These are phyloP conservation scores for Halichoeres trimaculatus DNA, from an alignment of 2,113 vertebrate species.

Conservation along the genomic window DNA sequence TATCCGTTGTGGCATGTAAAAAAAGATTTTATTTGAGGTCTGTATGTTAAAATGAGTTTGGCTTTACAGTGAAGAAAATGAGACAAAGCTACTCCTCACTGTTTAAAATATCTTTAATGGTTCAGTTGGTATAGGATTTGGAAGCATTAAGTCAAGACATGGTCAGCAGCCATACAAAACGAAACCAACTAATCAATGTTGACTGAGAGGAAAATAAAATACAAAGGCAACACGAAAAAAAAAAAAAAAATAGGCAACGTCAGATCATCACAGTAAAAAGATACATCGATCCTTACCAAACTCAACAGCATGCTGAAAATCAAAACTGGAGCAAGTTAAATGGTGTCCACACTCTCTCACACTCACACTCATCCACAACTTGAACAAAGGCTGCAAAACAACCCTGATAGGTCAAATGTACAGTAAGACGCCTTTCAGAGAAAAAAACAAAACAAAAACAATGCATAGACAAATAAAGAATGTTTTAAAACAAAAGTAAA, in stretches of 20 bases:
- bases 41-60: not conserved
- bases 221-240: slow-evolving; percentile 53
- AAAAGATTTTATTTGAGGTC: not conserved
- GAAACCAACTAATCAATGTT: slow-evolving; percentile 68
- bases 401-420: slow-evolving; percentile 68
- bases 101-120: slow-evolving; percentile 84
- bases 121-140: slow-evolving; percentile 85
- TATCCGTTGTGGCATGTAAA: too few species aligned
- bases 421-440: slow-evolving; percentile 75
- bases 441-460: slow-evolving; percentile 34
- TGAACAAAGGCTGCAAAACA: slow-evolving; percentile 62
- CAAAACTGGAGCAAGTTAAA: slow-evolving; percentile 48
- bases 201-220: slow-evolving; percentile 65
- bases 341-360: slow-evolving; percentile 18
- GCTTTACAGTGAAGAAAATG: not conserved
- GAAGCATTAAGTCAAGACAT: slow-evolving; percentile 84
- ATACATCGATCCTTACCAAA: slow-evolving; percentile 67
- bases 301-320: slow-evolving; percentile 74
- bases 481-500: slow-evolving; percentile 79
- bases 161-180: slow-evolving; percentile 78
- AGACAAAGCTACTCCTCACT: not conserved
- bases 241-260: slow-evolving; percentile 68
- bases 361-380: slow-evolving; percentile 27
- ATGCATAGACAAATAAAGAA: slow-evolving; percentile 83
- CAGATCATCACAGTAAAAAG: slow-evolving; percentile 81